A percentile compares a stretch with the other conserved stretches of the same genome.
Conservation (phyloP, 2,888 invertebrate genomes). For the Orchesellides sinensis region DNA sequence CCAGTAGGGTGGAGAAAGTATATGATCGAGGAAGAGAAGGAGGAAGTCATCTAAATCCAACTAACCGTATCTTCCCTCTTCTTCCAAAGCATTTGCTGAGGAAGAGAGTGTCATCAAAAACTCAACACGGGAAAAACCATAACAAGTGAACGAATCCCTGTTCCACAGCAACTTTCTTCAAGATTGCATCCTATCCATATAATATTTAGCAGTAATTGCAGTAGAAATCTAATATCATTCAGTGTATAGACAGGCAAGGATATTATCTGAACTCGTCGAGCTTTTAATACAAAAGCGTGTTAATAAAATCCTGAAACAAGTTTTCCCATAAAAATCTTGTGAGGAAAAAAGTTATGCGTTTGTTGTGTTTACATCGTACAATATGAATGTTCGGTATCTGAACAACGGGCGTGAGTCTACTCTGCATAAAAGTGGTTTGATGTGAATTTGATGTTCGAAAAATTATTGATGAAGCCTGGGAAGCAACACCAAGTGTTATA, state of each 20-base stretch:
- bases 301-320: slow-evolving; percentile 57
- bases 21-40: background rate
- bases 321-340: slow-evolving; percentile 52
- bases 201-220: background rate
- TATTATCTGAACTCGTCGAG: background rate
- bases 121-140: background rate
- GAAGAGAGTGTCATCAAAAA: slow-evolving; percentile 19
- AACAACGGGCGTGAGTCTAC: too few relatives aligned
- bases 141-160: background rate
- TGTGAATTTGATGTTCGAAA: slow-evolving; percentile 68
- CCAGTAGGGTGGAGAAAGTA: slow-evolving; percentile 19
- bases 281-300: slow-evolving; percentile 60
- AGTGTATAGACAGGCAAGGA: background rate
- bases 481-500: slow-evolving; percentile 10
- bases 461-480: slow-evolving; percentile 56
- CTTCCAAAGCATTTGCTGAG: background rate
- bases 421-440: slow-evolving; percentile 61
- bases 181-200: background rate
- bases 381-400: background rate
- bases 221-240: slow-evolving; percentile 6
- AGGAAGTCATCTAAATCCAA: slow-evolving; percentile 2
- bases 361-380: slow-evolving; percentile 10
- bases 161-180: background rate
- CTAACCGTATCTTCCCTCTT: background rate
- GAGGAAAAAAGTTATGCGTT: background rate